phyloP scores from a whole-genome alignment of 53 echinoderm and acorn worm species.

The Holothuria leucospilota region DNA sequence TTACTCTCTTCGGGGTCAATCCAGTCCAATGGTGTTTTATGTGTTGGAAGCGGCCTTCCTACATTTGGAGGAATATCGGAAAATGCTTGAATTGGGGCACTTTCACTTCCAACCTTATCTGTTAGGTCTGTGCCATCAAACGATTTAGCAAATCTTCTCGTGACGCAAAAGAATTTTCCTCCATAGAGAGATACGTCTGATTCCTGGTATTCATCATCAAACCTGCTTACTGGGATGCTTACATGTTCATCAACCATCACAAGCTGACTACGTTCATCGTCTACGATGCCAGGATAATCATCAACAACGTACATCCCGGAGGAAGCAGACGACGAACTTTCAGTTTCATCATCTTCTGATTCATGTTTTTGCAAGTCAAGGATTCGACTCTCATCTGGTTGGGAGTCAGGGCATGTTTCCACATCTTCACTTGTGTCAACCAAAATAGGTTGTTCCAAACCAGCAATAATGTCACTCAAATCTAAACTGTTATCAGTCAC shows the following conservation, averaged over 20 bases:
- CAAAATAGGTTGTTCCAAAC: not conserved
- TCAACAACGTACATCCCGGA: constrained; percentile 28
- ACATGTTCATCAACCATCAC: not conserved
- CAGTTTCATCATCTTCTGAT: not conserved
- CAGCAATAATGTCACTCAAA: not conserved
- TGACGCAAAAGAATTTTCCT: constrained; percentile 24
- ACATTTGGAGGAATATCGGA: not conserved
- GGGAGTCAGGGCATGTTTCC: not conserved
- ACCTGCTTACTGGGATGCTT: not conserved
- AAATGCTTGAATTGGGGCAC: not conserved
- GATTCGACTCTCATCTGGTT: no score
- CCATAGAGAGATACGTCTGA: not conserved
- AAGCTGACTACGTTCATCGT: not conserved
- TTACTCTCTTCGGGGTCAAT: not conserved
- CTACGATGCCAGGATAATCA: not conserved
- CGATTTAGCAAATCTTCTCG: not conserved
- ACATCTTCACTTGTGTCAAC: not conserved
- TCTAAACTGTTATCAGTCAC: not conserved
- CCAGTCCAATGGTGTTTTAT: not conserved
- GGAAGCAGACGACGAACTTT: constrained; percentile 29
- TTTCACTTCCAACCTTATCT: not conserved
- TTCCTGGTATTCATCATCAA: not conserved
- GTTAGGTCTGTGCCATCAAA: not conserved
- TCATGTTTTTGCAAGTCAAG: not conserved
- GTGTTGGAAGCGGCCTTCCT: not conserved